These are phyloP conservation scores for Isotomurus palustris DNA, from an alignment of 2,888 invertebrate genomes.

Conservation along the genomic window DNA sequence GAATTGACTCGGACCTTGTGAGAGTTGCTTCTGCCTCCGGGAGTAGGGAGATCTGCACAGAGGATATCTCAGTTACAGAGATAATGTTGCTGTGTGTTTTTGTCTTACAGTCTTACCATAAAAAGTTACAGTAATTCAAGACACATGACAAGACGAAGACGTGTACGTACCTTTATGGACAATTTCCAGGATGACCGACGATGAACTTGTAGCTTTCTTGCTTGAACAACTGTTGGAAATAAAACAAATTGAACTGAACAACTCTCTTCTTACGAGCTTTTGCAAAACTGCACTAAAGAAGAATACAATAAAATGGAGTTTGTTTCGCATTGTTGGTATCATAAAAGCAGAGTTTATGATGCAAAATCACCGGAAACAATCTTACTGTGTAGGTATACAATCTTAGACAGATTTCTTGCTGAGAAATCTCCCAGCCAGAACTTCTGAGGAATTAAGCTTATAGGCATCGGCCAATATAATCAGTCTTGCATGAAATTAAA, in stretches of 20 bases:
- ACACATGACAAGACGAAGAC: not conserved
- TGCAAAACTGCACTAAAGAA: no score
- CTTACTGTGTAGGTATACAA: no score
- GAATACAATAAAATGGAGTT: no score
- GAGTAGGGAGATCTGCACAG: conserved; percentile 23
- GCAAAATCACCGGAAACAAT: conserved; percentile 9
- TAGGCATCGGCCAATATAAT: conserved; percentile 5
- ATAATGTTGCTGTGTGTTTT: not conserved
- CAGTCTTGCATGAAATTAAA: conserved; percentile 7
- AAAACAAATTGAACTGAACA: conserved; percentile 3
- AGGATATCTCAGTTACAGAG: not conserved
- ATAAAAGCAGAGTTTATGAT: not conserved
- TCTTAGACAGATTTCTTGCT: no score
- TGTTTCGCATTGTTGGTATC: no score
- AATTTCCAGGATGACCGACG: conserved; percentile 46
- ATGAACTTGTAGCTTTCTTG: conserved; percentile 37
- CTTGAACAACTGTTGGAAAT: conserved; percentile 43
- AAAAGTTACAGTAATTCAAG: not conserved
- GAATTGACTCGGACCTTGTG: conserved; percentile 34
- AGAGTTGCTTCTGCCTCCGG: conserved; percentile 43
- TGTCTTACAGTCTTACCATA: not conserved
- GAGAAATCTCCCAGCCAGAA: no score
- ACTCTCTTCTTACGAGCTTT: not conserved
- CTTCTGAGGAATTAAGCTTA: no score
- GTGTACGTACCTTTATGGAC: conserved; percentile 37